phyloP scores from a whole-genome alignment of 2,113 vertebrate genomes.

The Lanius collurio region DNA sequence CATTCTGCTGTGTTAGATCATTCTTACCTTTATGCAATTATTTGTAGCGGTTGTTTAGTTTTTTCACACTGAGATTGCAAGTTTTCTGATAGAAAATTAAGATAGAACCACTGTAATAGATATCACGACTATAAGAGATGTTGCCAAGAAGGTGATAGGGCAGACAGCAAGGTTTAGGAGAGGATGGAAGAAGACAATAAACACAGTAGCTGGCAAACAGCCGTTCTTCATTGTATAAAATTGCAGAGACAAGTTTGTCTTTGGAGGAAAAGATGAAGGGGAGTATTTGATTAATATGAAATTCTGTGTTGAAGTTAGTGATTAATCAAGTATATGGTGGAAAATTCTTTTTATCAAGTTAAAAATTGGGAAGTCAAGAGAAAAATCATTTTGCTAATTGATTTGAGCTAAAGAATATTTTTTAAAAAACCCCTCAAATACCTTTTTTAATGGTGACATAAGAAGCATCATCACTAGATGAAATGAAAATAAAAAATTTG shows the following conservation, averaged over 20 bases:
- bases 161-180: background rate
- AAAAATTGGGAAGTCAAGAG: background rate
- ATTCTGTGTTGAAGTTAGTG: background rate
- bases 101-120: background rate
- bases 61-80: background rate
- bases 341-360: background rate
- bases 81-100: background rate
- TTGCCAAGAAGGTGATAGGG: background rate
- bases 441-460: background rate
- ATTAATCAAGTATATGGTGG: background rate
- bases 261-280: background rate
- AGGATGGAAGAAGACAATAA: background rate
- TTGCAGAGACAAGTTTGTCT: background rate
- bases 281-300: background rate
- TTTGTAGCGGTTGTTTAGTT: background rate
- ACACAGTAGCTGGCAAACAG: background rate
- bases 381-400: background rate
- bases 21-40: background rate
- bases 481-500: background rate
- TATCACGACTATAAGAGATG: background rate
- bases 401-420: background rate
- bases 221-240: background rate
- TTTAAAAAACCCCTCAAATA: background rate
- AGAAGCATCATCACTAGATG: background rate
- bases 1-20: background rate